Evolutionary conservation across 2,113 vertebrate species (phyloP).

Genomic region (Myotis lucifugus): DNA sequence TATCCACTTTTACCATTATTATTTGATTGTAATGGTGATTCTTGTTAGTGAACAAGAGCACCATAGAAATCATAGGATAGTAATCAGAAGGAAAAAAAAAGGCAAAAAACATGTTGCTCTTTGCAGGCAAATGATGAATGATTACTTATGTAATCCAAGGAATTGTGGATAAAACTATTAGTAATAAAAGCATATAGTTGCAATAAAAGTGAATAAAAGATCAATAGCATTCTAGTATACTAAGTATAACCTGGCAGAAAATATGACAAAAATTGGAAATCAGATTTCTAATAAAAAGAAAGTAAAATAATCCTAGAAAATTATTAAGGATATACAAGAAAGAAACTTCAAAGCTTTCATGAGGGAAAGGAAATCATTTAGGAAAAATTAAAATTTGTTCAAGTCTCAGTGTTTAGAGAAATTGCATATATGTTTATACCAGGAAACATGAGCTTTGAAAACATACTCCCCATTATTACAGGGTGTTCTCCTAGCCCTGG

Average conservation of each 20-base stretch:
- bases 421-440: not conserved
- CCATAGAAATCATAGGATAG: not conserved
- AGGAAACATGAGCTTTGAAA: not conserved
- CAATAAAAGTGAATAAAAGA: conserved; percentile 15
- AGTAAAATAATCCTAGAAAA: not conserved
- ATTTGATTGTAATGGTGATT: not conserved
- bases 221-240: not conserved
- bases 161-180: not conserved
- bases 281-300: not conserved
- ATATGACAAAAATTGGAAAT: not conserved
- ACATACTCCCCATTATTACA: not conserved
- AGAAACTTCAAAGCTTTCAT: not conserved
- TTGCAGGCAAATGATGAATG: not conserved
- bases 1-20: not conserved
- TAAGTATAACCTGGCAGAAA: not conserved
- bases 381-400: conserved; percentile 8
- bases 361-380: not conserved
- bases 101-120: not conserved
- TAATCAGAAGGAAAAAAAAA: not conserved
- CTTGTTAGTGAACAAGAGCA: not conserved
- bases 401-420: not conserved
- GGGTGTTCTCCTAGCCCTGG: not conserved
- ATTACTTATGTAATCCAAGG: not conserved
- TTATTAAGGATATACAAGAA: not conserved
- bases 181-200: not conserved